Base-by-base conservation (phyloP, 2,888 invertebrate species). In the Andricus quercusramuli region DNA sequence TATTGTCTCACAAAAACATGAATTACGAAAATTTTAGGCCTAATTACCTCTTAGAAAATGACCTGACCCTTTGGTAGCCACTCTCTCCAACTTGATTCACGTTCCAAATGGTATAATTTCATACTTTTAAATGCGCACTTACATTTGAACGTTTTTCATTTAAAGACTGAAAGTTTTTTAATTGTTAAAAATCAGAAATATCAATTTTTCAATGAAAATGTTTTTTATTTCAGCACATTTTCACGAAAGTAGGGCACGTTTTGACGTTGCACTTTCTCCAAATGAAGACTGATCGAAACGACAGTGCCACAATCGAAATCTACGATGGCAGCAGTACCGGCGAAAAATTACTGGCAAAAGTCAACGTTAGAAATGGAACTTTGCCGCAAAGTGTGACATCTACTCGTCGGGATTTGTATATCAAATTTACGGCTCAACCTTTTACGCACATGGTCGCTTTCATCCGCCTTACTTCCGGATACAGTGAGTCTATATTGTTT, bases 331-430 rank as follows among this genome's bases (percentile, higher is more conserved):
- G 96, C 64, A 95, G 96, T 37, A 91, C 94, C 0, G 95, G 95
- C 79, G 96, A 97, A 86, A 95, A 96, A 85, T 92, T 97, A 37
- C 90, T 98, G 65, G 95, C 96, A 29, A 93, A 94, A 0, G 96
- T 98, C 91, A 94, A 94, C 79, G 95, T 99, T 76, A 94, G 96
- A 88, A 99, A 99, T 92, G 95, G 95, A 80, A 98, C 98, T 0
- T 94, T 98, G 88, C 98, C 98, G 0, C 98, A 98, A 91, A 97
- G 97, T 89, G 95, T 98, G 17, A 97, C 97, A 5, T 96, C 97
- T 5, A 96, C 96, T 0, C 94, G 95, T 82, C 96, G 97, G 88
- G 95, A 96, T 91, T 95, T 99, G 90, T 97, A 95, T 89, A 95
- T 99, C 29, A 95, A 95, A 88, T 98, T 98, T 90, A 94, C 93